Percentiles rank a stretch among this genome's conserved stretches.
Conservation (phyloP, 2,888 invertebrate species). For the Mactromeris polynyma region DNA sequence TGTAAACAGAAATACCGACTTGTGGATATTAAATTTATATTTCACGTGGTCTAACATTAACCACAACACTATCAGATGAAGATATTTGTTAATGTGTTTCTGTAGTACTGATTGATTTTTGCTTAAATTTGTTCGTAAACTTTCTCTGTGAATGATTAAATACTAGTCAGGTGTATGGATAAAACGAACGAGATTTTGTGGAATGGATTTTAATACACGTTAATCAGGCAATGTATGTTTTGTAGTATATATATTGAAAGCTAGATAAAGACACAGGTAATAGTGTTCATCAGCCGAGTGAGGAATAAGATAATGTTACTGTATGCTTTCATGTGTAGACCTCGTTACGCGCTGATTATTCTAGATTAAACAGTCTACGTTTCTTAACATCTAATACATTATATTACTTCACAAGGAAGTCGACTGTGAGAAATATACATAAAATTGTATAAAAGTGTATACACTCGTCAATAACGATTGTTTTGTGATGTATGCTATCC, state of each 20-base stretch:
- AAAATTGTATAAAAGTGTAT: background rate
- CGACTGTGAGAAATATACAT: slow-evolving; percentile 12
- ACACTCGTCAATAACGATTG: background rate
- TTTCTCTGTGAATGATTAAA: background rate
- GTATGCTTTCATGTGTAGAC: background rate
- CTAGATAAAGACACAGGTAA: background rate
- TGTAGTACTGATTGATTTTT: background rate
- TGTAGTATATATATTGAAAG: background rate
- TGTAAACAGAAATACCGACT: background rate
- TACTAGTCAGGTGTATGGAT: background rate
- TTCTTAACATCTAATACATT: background rate
- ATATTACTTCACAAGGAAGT: slow-evolving; percentile 12
- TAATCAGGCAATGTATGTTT: slow-evolving; percentile 1
- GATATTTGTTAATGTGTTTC: background rate
- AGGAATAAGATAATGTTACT: background rate
- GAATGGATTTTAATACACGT: background rate
- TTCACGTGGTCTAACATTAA: background rate
- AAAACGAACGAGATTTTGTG: background rate
- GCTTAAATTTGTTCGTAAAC: background rate
- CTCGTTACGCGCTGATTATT: slow-evolving; percentile 17
- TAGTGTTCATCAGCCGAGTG: background rate
- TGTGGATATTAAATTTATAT: slow-evolving; percentile 11
- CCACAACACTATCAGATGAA: background rate
- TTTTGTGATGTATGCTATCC: background rate
- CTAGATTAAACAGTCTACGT: background rate